Conservation (phyloP, 2,797 vertebrate species). For the Okamejei kenojei region DNA sequence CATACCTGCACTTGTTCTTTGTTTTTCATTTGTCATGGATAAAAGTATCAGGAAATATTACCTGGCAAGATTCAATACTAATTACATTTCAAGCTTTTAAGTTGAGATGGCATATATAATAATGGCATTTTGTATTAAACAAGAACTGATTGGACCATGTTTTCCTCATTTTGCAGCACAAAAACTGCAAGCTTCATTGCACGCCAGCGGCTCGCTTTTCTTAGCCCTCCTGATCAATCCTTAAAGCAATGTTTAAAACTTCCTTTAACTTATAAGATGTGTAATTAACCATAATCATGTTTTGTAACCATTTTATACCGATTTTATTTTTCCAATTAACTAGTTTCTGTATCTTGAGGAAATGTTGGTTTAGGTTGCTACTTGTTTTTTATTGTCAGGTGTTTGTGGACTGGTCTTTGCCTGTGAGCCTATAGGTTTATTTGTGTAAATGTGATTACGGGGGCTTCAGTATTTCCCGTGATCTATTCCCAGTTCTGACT, state of each 20-base stretch:
- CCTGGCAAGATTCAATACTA: background rate
- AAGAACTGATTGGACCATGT: background rate
- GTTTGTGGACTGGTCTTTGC: background rate
- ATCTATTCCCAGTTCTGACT: background rate
- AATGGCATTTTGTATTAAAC: background rate
- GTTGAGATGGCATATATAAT: background rate
- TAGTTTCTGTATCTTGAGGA: background rate
- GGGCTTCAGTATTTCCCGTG: background rate
- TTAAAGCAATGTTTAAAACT: background rate
- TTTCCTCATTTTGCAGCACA: background rate
- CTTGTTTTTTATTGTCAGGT: too few species aligned
- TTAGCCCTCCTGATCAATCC: too few species aligned
- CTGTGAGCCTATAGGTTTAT: background rate
- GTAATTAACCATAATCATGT: background rate
- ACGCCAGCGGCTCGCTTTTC: too few species aligned
- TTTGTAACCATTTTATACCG: background rate
- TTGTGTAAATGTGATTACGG: background rate
- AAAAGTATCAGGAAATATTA: background rate
- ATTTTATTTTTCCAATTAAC: background rate
- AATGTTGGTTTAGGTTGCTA: background rate
- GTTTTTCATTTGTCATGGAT: constrained; percentile 19
- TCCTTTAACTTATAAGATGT: background rate
- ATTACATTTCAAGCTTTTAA: background rate
- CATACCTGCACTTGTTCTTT: background rate
- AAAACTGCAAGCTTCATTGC: background rate